Base-by-base conservation (phyloP, 2,888 invertebrate genomes). In the Corbicula japonica region DNA sequence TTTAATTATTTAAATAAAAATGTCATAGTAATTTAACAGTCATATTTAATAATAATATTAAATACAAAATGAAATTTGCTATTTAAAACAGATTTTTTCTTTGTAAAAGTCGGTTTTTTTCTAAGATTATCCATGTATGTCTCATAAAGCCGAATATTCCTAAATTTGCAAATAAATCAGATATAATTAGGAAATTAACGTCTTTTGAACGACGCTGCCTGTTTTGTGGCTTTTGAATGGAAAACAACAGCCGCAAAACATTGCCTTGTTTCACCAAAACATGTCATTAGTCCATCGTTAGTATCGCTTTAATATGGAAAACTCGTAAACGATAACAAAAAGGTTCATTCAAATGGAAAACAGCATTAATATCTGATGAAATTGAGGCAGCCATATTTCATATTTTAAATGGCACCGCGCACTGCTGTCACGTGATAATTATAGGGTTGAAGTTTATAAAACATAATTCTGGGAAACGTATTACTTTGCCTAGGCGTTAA, bases 231-330 rank as follows among this genome's bases (percentile, higher is more conserved):
- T 79, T 79, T 68, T 72, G 63, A 54, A 48, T 66, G 35, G 61
- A 61, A 69, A 52, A 30, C 80, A 35, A 60, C 41, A 30, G 62
- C 75, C 71, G 48, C 80, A 80, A 58, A 70, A 68, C 41, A 54
- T 76, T 35, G 54, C 44, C 34, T 32, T 61, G 62, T 44, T 52
- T 52, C 21, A 35, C 58, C 63, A 65, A 28, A 65, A 65, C 63
- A 44, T 65, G 65, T 76, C 61, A 80, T 80, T 80, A 80, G 72
- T 63, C 80, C 76, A 76, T 80, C 80, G 70, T 76, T 80, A 76
- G 76, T 70, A 73, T 54, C 69, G 54, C 58, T 80, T 80, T 76
- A 76, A 76, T 72, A 76, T 76, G 76, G n/a, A 80, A 73, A 69
- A 73, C 72, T 65, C 80, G 73, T 76, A 76, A 76, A 80, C 68